phyloP scores from a whole-genome alignment of 2,888 invertebrate genomes.

The Drosophila algonquin region DNA sequence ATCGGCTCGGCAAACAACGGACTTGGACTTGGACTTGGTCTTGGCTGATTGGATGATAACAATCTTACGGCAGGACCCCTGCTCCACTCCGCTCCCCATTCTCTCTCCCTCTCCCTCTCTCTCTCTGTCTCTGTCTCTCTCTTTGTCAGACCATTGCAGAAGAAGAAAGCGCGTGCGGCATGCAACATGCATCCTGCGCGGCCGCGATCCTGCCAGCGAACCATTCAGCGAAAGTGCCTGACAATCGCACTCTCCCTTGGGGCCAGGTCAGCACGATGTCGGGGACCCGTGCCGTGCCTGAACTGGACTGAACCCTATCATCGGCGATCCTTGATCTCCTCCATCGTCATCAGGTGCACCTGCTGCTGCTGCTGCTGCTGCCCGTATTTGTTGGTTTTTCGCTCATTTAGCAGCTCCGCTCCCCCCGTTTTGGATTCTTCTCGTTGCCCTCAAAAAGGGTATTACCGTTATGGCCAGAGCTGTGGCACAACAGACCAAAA shows the following conservation, averaged over 20 bases:
- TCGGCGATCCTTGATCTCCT: conserved; percentile 40
- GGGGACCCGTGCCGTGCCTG: neutral
- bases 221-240: conserved; percentile 40
- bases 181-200: conserved; percentile 50
- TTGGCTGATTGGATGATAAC: conserved; percentile 67
- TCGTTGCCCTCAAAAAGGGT: neutral
- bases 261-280: conserved; percentile 1
- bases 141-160: neutral
- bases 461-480: neutral
- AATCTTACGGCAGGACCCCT: conserved; percentile 56
- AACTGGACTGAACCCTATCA: too few relatives aligned
- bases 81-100: neutral
- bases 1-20: neutral
- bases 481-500: neutral
- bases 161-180: conserved; percentile 59
- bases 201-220: neutral
- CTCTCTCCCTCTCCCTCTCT: neutral
- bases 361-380: conserved; percentile 35
- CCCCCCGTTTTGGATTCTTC: conserved; percentile 12
- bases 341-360: conserved; percentile 65
- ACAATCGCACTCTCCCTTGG: conserved; percentile 26
- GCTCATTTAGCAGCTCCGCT: neutral
- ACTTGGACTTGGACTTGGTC: conserved; percentile 2
- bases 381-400: conserved; percentile 25
- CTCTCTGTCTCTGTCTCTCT: neutral